Percentiles rank a stretch among this genome's conserved stretches.
Evolutionary conservation across 2,888 invertebrate species (phyloP).

Genomic region (Drosophila parthenogenetica): DNA sequence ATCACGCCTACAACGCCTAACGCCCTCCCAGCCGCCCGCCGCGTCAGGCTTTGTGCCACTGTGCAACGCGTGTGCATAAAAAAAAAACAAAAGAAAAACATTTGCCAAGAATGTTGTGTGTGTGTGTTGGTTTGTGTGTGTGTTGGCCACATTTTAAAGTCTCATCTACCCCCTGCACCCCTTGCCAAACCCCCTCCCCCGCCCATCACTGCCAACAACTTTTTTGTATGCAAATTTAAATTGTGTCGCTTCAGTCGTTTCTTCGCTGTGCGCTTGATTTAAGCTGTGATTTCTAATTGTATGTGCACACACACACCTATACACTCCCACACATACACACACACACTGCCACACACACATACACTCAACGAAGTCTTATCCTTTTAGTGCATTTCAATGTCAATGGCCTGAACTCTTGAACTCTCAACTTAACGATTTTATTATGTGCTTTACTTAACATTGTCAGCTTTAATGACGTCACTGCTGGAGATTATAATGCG

Average conservation of each 20-base stretch:
- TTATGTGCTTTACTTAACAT: conserved; percentile 15
- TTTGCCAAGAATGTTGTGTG: conserved; percentile 34
- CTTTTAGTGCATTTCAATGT: conserved; percentile 66
- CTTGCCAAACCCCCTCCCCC: not conserved
- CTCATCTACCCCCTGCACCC: not conserved
- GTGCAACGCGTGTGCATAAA: conserved; percentile 55
- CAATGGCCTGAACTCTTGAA: conserved; percentile 65
- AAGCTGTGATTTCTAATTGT: conserved; percentile 74
- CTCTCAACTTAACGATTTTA: conserved; percentile 31
- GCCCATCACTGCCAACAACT: not conserved
- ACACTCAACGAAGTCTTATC: conserved; percentile 3
- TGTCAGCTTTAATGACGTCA: conserved; percentile 78
- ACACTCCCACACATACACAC: not conserved
- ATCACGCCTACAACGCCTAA: conserved; percentile 13
- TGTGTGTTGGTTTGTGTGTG: conserved; percentile 4
- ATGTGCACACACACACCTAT: conserved; percentile 16
- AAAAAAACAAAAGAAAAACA: conserved; percentile 33
- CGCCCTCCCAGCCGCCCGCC: not conserved
- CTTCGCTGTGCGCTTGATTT: conserved; percentile 57
- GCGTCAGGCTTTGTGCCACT: not conserved
- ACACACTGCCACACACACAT: not conserved
- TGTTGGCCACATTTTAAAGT: conserved; percentile 49
- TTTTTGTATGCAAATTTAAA: conserved; percentile 67
- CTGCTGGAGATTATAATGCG: conserved; percentile 84
- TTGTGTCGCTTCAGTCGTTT: conserved; percentile 53